A percentile compares a stretch with the other conserved stretches of the same genome.
Conservation (phyloP, 2,888 invertebrate species). For the Cheilosia soror region DNA sequence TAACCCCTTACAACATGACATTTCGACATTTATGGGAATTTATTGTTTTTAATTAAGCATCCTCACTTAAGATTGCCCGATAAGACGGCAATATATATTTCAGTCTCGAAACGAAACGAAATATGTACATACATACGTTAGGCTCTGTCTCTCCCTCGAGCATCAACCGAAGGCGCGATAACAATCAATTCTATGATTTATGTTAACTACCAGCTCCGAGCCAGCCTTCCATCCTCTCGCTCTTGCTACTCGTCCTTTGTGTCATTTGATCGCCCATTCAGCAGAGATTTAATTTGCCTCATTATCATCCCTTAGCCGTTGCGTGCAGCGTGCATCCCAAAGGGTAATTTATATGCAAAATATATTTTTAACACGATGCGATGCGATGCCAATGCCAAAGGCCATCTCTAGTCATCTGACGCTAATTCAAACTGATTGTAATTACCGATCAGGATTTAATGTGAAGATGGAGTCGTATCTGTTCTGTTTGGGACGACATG, state of each 20-base stretch:
- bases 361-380: conserved; percentile 32
- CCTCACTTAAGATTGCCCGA: conserved; percentile 56
- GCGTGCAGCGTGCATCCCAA: conserved; percentile 20
- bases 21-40: conserved; percentile 68
- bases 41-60: conserved; percentile 73
- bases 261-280: conserved; percentile 61
- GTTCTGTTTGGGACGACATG: conserved; percentile 42
- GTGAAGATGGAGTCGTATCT: conserved; percentile 27
- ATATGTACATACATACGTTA: neutral
- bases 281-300: conserved; percentile 63
- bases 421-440: conserved; percentile 60
- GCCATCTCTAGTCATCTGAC: conserved; percentile 44
- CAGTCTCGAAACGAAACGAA: neutral
- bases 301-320: conserved; percentile 63
- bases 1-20: conserved; percentile 43
- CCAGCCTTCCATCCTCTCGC: neutral
- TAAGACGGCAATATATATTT: conserved; percentile 24
- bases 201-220: conserved; percentile 37
- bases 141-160: neutral
- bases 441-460: conserved; percentile 57
- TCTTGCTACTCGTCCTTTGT: neutral
- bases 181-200: conserved; percentile 69
- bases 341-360: conserved; percentile 63
- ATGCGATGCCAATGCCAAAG: conserved; percentile 40
- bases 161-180: conserved; percentile 25